Conservation (phyloP, 2,888 invertebrate genomes). For the Lobophora halterata region DNA sequence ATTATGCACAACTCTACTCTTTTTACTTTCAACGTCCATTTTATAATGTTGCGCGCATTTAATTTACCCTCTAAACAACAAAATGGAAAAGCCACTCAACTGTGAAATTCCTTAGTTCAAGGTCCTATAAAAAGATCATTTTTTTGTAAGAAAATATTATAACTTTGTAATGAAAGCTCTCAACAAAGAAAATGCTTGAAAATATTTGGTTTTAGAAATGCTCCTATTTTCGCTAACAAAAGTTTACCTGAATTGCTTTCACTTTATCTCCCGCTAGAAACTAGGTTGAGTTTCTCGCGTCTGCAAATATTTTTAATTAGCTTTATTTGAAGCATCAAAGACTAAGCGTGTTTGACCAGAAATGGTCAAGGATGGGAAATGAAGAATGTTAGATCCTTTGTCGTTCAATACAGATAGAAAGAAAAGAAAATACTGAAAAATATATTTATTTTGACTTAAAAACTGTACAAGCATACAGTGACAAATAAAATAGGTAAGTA, state of each 20-base stretch:
- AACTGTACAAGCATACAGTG: too few relatives aligned
- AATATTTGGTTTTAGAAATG: slow-evolving; percentile 11
- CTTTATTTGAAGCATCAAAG: too few relatives aligned
- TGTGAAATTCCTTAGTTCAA: slow-evolving; percentile 36
- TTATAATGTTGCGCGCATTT: slow-evolving; percentile 55
- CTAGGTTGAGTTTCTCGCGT: too few relatives aligned
- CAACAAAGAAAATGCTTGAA: slow-evolving; percentile 22
- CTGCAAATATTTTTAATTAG: too few relatives aligned
- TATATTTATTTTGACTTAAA: too few relatives aligned
- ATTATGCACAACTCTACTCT: slow-evolving; percentile 6
- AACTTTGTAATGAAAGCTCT: slow-evolving; percentile 27
- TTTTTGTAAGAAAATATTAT: slow-evolving; percentile 21
- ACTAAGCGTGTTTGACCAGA: too few relatives aligned
- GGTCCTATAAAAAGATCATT: slow-evolving; percentile 19
- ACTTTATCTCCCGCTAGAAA: too few relatives aligned
- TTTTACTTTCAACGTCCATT: slow-evolving; percentile 43
- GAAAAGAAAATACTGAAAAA: too few relatives aligned
- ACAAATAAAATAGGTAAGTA: too few relatives aligned
- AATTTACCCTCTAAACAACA: slow-evolving; percentile 50
- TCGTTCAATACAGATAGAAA: too few relatives aligned
- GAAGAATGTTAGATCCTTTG: too few relatives aligned
- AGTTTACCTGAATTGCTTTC: slow-evolving; percentile 9
- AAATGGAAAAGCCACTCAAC: slow-evolving; percentile 51
- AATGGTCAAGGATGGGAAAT: too few relatives aligned
- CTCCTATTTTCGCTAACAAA: slow-evolving; percentile 13